A percentile compares a stretch with the other conserved stretches of the same genome.
These are phyloP conservation scores for Onychomys arenicola DNA, from an alignment of 2,797 vertebrate species.

Conservation along the genomic window DNA sequence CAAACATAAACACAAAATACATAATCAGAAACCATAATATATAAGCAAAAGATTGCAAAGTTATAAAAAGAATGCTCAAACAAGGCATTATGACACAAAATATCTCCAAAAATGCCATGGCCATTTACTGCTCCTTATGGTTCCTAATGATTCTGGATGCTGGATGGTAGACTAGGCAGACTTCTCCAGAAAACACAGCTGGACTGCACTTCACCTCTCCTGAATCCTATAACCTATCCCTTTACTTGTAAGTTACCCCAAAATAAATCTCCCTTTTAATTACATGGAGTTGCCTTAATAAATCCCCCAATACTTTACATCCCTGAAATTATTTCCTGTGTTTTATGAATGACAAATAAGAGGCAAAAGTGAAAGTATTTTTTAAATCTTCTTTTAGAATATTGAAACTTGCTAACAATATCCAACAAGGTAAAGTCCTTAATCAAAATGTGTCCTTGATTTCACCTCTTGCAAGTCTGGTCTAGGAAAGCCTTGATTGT, in stretches of 20 bases:
- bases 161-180: too few relatives aligned
- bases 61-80: not conserved
- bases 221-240: too few relatives aligned
- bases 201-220: too few relatives aligned
- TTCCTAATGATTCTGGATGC: too few relatives aligned
- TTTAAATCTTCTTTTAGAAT: constrained; percentile 3
- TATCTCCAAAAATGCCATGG: too few relatives aligned
- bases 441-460: not conserved
- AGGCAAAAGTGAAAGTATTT: not conserved
- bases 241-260: too few relatives aligned
- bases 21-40: not conserved
- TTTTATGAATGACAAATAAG: not conserved
- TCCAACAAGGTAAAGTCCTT: not conserved
- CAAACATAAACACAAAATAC: not conserved
- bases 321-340: not conserved
- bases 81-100: too few relatives aligned
- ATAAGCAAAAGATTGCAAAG: not conserved
- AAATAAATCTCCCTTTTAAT: too few relatives aligned
- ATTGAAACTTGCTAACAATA: not conserved
- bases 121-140: too few relatives aligned
- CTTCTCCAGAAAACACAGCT: too few relatives aligned
- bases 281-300: too few relatives aligned
- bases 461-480: not conserved
- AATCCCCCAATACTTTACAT: too few relatives aligned
- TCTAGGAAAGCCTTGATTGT: not conserved